A percentile compares a stretch with the other conserved stretches of the same genome.
These are phyloP conservation scores for Mormyrops boulengeri DNA, from an alignment of 2,797 vertebrate genomes.

Conservation along the genomic window DNA sequence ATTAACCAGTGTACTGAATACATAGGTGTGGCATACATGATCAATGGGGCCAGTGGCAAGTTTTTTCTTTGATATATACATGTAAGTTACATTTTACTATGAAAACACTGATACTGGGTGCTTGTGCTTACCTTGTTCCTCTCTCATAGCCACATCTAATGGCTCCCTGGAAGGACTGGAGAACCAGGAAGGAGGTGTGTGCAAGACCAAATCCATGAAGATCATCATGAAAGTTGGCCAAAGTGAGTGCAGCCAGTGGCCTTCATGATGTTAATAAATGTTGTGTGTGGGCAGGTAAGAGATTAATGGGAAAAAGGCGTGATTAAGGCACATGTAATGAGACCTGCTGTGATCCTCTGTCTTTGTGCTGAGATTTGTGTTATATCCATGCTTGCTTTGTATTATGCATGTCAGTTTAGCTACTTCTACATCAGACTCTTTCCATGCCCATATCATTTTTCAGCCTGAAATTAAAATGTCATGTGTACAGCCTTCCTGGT, in stretches of 20 bases:
- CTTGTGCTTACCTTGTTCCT: too few species aligned
- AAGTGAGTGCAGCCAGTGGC: constrained; percentile 69
- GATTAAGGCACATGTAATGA: neutral
- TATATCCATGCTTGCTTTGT: neutral
- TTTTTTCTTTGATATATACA: neutral
- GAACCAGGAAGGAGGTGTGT: constrained; percentile 97
- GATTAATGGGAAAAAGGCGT: neutral
- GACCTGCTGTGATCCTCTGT: neutral
- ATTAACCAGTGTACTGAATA: neutral
- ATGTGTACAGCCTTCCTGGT: neutral
- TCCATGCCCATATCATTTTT: neutral
- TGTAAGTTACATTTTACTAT: neutral
- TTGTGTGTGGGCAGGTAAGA: neutral
- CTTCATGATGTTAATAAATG: neutral
- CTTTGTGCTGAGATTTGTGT: neutral
- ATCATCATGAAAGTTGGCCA: constrained; percentile 99
- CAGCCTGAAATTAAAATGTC: neutral
- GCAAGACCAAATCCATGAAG: constrained; percentile 98
- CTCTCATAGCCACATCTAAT: constrained; percentile 84
- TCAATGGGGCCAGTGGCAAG: neutral
- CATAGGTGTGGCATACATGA: neutral
- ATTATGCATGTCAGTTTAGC: neutral
- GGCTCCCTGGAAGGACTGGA: constrained; percentile 95
- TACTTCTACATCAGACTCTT: neutral
- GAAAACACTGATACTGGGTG: neutral